These are phyloP conservation scores for Isoperla grammatica DNA, from an alignment of 2,888 invertebrate species.

Conservation along the genomic window DNA sequence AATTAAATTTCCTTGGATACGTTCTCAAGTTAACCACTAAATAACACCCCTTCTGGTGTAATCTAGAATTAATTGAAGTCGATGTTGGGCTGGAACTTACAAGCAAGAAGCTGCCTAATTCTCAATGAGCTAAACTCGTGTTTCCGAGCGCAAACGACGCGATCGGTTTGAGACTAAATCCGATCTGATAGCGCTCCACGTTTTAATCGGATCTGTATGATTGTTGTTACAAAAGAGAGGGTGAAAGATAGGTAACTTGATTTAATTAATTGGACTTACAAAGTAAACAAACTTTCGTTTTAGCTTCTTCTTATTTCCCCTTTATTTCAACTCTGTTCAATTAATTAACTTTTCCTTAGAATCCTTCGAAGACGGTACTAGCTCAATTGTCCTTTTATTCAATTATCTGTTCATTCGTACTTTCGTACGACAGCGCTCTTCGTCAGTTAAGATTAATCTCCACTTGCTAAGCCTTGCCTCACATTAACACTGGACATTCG, in stretches of 20 bases:
- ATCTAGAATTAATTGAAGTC: constrained; percentile 16
- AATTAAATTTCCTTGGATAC: no score
- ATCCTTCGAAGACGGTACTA: no score
- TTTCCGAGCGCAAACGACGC: not conserved
- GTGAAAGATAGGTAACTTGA: not conserved
- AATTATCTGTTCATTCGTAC: no score
- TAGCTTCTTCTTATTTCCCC: not conserved
- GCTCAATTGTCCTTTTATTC: no score
- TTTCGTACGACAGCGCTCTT: no score
- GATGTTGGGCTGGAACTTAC: not conserved
- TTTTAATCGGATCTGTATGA: constrained; percentile 25
- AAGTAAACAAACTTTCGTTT: not conserved
- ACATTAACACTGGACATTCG: no score
- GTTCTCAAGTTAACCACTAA: constrained; percentile 13
- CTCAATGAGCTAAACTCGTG: constrained; percentile 2
- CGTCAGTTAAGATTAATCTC: no score
- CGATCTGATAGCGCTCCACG: constrained; percentile 13
- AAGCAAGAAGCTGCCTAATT: constrained; percentile 9
- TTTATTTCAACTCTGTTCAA: no score
- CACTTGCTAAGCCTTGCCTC: no score
- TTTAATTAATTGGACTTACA: constrained; percentile 5
- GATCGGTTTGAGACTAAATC: constrained; percentile 6
- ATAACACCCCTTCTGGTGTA: constrained; percentile 2
- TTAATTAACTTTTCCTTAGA: no score
- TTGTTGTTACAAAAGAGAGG: constrained; percentile 15